Evolutionary conservation across 2,888 invertebrate genomes (phyloP).

Genomic region (Rhingia rostrata): DNA sequence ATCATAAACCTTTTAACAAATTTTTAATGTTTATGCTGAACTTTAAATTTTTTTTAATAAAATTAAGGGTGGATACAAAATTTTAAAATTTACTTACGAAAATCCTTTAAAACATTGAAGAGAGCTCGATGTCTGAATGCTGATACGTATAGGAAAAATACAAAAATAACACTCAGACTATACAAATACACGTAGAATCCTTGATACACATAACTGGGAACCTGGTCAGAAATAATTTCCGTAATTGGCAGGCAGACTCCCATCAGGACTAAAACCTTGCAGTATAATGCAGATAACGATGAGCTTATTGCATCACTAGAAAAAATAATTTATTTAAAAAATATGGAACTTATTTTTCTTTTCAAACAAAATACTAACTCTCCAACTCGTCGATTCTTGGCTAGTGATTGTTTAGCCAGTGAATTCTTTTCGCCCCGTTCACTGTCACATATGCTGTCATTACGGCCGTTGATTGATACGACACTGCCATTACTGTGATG

Average conservation of each 20-base stretch:
- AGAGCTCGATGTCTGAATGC: constrained; percentile 87
- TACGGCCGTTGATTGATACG: constrained; percentile 78
- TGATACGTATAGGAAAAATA: constrained; percentile 88
- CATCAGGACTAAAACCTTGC: constrained; percentile 91
- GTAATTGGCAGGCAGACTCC: constrained; percentile 94
- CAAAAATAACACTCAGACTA: constrained; percentile 89
- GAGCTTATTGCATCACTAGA: constrained; percentile 88
- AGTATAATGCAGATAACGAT: constrained; percentile 91
- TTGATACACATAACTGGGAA: constrained; percentile 90
- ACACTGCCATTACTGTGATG: constrained; percentile 77
- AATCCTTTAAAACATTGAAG: constrained; percentile 85
- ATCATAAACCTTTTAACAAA: no score
- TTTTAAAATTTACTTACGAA: constrained; percentile 79
- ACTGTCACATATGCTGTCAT: constrained; percentile 69
- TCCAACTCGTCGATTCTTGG: constrained; percentile 83
- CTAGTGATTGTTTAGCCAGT: constrained; percentile 80
- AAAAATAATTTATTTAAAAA: constrained; percentile 21
- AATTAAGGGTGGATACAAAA: no score
- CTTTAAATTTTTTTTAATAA: no score
- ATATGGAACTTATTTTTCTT: not conserved
- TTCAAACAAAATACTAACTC: constrained; percentile 81
- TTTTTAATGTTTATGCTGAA: no score
- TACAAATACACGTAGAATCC: constrained; percentile 94
- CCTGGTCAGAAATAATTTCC: constrained; percentile 91
- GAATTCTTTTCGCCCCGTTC: constrained; percentile 79